Conservation (phyloP, 2,797 vertebrate genomes). For the Sardinella longiceps region DNA sequence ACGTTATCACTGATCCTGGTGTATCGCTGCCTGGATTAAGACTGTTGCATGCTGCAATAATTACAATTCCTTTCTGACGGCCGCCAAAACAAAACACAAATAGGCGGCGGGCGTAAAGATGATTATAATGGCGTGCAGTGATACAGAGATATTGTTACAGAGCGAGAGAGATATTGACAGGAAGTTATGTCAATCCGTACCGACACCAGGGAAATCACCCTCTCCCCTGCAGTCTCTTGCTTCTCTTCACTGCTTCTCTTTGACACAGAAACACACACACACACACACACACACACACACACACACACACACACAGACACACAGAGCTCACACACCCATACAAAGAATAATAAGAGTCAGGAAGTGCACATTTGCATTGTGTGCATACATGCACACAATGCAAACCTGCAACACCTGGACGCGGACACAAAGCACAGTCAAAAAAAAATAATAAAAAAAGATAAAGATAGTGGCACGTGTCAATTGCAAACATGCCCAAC, state of each 20-base stretch:
- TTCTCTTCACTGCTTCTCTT: constrained; percentile 30
- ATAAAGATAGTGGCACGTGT: background rate
- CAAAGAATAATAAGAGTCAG: constrained; percentile 40
- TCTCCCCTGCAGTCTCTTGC: constrained; percentile 16
- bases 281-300: constrained; percentile 37
- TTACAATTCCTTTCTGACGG: constrained; percentile 41
- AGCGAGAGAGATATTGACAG: constrained; percentile 35
- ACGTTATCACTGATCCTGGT: constrained; percentile 36
- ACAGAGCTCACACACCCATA: constrained; percentile 35
- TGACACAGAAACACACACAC: constrained; percentile 38
- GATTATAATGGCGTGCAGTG: constrained; percentile 42
- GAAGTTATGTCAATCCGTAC: constrained; percentile 53
- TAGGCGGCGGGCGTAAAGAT: constrained; percentile 43
- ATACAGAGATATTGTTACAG: constrained; percentile 42
- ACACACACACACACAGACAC: constrained; percentile 40
- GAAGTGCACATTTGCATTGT: constrained; percentile 49
- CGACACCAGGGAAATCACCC: constrained; percentile 56
- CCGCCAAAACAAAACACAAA: constrained; percentile 35
- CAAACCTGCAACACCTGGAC: constrained; percentile 23
- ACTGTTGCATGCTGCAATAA: constrained; percentile 49
- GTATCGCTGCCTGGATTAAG: constrained; percentile 53
- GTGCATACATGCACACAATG: constrained; percentile 39
- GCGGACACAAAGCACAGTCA: constrained; percentile 20
- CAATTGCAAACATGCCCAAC: background rate
- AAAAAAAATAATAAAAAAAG: background rate